phyloP scores from a whole-genome alignment of 1,140 invertebrate species.

The Platyscapa corneri region DNA sequence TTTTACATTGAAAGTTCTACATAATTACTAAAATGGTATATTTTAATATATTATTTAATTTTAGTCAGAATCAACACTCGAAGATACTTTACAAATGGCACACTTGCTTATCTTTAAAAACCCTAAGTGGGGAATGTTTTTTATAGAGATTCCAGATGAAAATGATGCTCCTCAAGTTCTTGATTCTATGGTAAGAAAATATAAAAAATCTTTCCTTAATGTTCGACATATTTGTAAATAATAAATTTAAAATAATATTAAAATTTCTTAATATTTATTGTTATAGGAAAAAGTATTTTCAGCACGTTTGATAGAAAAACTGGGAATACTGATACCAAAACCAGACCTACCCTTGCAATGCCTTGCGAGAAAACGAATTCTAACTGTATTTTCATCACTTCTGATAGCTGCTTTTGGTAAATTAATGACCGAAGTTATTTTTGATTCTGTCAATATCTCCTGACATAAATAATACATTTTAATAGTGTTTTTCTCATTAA shows the following conservation, averaged over 20 bases:
- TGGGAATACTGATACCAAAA: constrained; percentile 76
- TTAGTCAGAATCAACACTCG: constrained; percentile 71
- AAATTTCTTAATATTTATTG: constrained; percentile 35
- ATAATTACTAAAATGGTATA: neutral
- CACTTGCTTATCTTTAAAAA: constrained; percentile 82
- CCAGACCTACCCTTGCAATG: constrained; percentile 82
- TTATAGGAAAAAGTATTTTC: constrained; percentile 76
- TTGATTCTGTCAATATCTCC: constrained; percentile 15
- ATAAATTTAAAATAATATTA: constrained; percentile 29
- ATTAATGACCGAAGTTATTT: constrained; percentile 56
- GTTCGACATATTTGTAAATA: neutral
- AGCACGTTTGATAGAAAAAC: constrained; percentile 71
- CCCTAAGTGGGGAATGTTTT: constrained; percentile 80
- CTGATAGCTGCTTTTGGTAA: constrained; percentile 74
- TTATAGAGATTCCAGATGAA: constrained; percentile 73
- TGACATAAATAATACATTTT: constrained; percentile 21
- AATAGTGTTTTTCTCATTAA: neutral
- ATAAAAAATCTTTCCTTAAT: constrained; percentile 12
- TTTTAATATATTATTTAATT: neutral
- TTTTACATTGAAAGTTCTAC: constrained; percentile 10
- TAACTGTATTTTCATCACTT: constrained; percentile 77
- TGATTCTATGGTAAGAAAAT: constrained; percentile 53
- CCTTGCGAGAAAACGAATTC: constrained; percentile 78
- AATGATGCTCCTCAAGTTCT: constrained; percentile 60
- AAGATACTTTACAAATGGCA: constrained; percentile 78